Conservation (phyloP, 2,797 vertebrate genomes). For the Smutsia temminckii region DNA sequence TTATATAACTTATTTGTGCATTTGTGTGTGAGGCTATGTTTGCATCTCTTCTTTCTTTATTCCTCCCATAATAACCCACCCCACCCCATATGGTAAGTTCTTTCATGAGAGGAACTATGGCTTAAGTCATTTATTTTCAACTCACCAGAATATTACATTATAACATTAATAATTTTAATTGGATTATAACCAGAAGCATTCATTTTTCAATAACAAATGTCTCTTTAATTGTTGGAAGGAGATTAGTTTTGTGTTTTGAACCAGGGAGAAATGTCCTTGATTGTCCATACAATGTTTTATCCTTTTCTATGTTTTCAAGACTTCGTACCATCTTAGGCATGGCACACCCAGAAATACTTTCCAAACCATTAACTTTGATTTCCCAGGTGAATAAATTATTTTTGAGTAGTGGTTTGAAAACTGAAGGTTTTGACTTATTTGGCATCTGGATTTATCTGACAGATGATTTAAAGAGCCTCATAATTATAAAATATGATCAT, state of each 20-base stretch:
- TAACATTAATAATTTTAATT: not conserved
- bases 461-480: conserved; percentile 71
- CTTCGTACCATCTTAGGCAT: conserved; percentile 25
- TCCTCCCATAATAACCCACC: not conserved
- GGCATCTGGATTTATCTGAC: conserved; percentile 70
- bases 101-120: not conserved
- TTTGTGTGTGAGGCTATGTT: not conserved
- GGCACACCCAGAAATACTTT: conserved; percentile 57
- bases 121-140: conserved; percentile 34
- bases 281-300: not conserved
- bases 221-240: conserved; percentile 31
- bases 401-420: conserved; percentile 58
- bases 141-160: not conserved
- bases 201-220: not conserved
- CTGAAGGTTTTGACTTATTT: conserved; percentile 67
- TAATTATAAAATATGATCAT: conserved; percentile 70
- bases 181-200: not conserved
- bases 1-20: not conserved
- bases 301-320: conserved; percentile 12
- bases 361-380: conserved; percentile 71
- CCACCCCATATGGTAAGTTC: not conserved
- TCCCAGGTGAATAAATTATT: conserved; percentile 75
- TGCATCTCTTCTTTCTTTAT: not conserved
- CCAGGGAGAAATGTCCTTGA: not conserved
- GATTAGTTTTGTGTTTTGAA: conserved; percentile 9